Conservation (phyloP, 2,888 invertebrate genomes). For the Syrphus vitripennis region DNA sequence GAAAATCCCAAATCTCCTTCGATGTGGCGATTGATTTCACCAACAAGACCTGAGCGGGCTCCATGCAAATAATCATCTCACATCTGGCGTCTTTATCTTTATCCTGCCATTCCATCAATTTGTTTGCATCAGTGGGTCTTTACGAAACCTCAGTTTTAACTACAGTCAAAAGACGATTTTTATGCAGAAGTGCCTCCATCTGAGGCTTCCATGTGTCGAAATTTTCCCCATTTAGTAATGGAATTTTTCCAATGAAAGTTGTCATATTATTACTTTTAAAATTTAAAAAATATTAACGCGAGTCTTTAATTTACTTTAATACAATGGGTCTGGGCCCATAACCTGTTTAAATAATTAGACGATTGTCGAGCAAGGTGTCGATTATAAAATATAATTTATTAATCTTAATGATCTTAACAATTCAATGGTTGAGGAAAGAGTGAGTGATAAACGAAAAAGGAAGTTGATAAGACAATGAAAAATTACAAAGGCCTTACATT, state of each 20-base stretch:
- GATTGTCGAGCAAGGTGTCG: no score
- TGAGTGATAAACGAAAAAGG: no score
- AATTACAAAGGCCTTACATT: no score
- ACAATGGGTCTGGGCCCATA: neutral
- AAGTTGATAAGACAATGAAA: no score
- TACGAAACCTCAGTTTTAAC: neutral
- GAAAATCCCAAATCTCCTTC: slow-evolving; percentile 29
- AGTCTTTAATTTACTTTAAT: neutral
- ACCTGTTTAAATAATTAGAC: neutral
- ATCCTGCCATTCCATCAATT: slow-evolving; percentile 9
- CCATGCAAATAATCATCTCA: neutral
- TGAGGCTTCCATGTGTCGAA: slow-evolving; percentile 14
- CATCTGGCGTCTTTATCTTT: slow-evolving; percentile 13
- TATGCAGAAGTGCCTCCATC: neutral
- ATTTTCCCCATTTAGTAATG: neutral
- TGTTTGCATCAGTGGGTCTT: neutral
- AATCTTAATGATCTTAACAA: no score
- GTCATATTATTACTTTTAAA: neutral
- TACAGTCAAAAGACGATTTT: neutral
- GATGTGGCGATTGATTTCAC: slow-evolving; percentile 16
- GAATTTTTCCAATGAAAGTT: neutral
- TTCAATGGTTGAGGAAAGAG: no score
- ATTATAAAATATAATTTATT: no score
- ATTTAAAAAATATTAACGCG: neutral
- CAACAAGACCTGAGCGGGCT: slow-evolving; percentile 7